phyloP scores from a whole-genome alignment of 2,797 vertebrate genomes.

The Echiichthys vipera region DNA sequence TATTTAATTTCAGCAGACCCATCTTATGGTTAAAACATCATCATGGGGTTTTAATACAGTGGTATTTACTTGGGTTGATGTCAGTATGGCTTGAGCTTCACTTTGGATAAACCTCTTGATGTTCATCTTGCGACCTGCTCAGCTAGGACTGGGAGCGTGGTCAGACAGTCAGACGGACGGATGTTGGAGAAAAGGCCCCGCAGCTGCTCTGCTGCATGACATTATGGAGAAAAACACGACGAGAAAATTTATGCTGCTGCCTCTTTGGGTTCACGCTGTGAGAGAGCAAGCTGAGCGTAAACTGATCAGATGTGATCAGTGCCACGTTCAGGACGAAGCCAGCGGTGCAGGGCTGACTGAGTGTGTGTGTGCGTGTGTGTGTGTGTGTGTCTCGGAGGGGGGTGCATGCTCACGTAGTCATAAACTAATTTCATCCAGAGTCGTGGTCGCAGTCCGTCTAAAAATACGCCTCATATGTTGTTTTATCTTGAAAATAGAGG shows the following conservation, averaged over 20 bases:
- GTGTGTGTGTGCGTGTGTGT: conserved; percentile 27
- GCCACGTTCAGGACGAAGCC: conserved; percentile 70
- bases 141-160: conserved; percentile 15
- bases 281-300: conserved; percentile 72
- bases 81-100: conserved; percentile 6
- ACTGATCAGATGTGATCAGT: conserved; percentile 75
- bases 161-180: conserved; percentile 29
- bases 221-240: conserved; percentile 49
- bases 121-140: conserved; percentile 51
- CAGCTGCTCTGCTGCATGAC: conserved; percentile 60
- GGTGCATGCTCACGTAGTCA: conserved; percentile 63
- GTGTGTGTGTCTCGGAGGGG: not conserved
- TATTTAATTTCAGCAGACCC: too few relatives aligned
- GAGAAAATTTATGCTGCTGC: conserved; percentile 67
- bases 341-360: conserved; percentile 43
- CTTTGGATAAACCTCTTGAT: conserved; percentile 20
- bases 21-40: too few relatives aligned
- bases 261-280: conserved; percentile 66
- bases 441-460: conserved; percentile 63
- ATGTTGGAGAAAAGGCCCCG: conserved; percentile 35
- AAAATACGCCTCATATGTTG: conserved; percentile 64
- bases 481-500: conserved; percentile 56
- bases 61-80: not conserved
- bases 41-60: not conserved
- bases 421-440: conserved; percentile 72